phyloP scores from a whole-genome alignment of 2,113 vertebrate genomes.

The Perognathus longimembris region DNA sequence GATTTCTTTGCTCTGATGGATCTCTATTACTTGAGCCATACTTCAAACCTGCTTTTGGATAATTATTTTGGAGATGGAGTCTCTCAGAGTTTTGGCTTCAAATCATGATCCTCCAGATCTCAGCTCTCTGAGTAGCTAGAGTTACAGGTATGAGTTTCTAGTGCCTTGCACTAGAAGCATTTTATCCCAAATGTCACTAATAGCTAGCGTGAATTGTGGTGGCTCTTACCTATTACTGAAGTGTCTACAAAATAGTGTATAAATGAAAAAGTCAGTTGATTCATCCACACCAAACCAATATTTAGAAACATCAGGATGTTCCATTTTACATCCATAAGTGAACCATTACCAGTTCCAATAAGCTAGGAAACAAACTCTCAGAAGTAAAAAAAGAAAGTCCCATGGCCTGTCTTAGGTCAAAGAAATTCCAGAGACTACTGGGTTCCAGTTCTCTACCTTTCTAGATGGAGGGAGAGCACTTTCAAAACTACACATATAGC shows the following conservation, averaged over 20 bases:
- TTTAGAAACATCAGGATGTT: constrained; percentile 20
- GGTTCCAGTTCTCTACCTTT: not conserved
- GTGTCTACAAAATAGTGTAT: not conserved
- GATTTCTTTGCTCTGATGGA: too few species aligned
- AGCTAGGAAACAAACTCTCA: constrained; percentile 11
- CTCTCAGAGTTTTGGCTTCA: too few species aligned
- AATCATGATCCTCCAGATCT: too few species aligned
- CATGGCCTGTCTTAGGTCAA: not conserved
- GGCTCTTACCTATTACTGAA: not conserved
- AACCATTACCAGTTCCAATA: not conserved
- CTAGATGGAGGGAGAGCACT: not conserved
- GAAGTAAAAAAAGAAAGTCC: not conserved
- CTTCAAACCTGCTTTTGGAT: too few species aligned
- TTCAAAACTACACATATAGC: not conserved
- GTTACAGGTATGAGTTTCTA: too few species aligned
- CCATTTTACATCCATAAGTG: constrained; percentile 34
- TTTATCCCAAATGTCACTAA: not conserved
- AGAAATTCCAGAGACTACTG: not conserved
- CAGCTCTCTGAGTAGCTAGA: too few species aligned
- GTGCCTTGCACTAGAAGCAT: not conserved
- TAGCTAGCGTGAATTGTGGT: not conserved
- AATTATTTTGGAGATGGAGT: too few species aligned
- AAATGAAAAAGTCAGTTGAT: not conserved
- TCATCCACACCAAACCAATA: not conserved
- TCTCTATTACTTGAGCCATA: too few species aligned